Base-by-base conservation (phyloP, 1,140 invertebrate species). In the Heterodera schachtii region DNA sequence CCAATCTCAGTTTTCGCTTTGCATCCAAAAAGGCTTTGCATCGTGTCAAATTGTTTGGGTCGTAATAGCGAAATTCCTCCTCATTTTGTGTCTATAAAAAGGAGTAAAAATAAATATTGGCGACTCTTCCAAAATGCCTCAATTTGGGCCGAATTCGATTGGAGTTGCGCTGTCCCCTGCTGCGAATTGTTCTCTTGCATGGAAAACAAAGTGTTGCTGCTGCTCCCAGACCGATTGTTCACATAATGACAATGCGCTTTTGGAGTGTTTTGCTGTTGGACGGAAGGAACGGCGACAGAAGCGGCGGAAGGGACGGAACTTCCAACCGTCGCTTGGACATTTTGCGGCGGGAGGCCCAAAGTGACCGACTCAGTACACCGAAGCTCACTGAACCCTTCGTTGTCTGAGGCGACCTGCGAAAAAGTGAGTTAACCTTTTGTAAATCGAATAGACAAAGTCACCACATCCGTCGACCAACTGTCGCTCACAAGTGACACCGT, bases 381-480 rank as follows among this genome's bases (percentile, higher is more conserved):
- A 41, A 71, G 69, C 41, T 71, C 69, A 11, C 6, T 46, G 9
- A 71, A 41, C 19, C 69, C 69, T 46, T 71, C 69, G 41, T 71
- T 71, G 31, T 71, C 69, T 3, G 69, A 71, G 41, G 69, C 69
- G 16, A 64, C 57, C 57, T 64, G 16, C 49, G 49, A 6, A 13
- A 64, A 60, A 60, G 19, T 2, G 57, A 60, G 13, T 52, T 11
- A 11, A 8, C 13, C 49, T 13, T 52, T 19, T 19, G 19, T n/a
- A 64, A 5, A 3, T 19, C 57, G 16, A 60, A 64, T 64, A 19
- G 16, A 96, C 41, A 95, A 97, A 1, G 95, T 95, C 70, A 97
- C 91, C 47, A 97, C 96, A 91, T 98, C 96, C 21, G 95, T 97
- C 86, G 95, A 97, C 96, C 96, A 98, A 0, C 95, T 96, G 91